Evolutionary conservation across 2,797 vertebrate species (phyloP), one percentile per base, ranked within the genome.

Genomic region (Ataeniobius toweri): DNA sequence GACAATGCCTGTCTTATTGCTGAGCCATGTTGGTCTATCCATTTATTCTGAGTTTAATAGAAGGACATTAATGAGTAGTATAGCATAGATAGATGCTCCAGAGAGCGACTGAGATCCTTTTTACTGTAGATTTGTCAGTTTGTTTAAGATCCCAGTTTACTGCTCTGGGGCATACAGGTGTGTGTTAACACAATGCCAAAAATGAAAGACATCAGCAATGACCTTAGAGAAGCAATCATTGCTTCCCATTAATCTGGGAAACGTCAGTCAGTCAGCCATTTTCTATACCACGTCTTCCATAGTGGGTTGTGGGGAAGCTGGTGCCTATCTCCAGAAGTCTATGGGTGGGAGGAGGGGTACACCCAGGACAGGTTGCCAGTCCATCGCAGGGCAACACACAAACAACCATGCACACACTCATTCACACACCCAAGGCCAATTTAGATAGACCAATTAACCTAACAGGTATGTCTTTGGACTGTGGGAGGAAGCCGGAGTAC

Each of bases 1-100:
- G 69, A 82, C 78, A 85, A 77, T 78, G 79, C 72, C 65, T 68
- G 81, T 71, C 46, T 65, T 56, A 55, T 59, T 76, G 72, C 10
- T 74, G 76, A 69, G 69, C 71, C 83, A 72, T 81, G 80, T 83
- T 74, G 67, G 61, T 56, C 13, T 48, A 61, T 53, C 72, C 68
- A 2, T 73, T 65, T 61, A 48, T 24, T 74, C 28, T 50, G 71
- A 76, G 73, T 31, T 81, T 26, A 78, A 48, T 9, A 8, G 56
- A 26, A 56, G 13, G 53, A 81, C 58, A 36, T 9, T 3, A 61
- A 76, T 22, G 26, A 78, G 59, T 5, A 5, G 73, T 46, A 28
- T 67, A 48, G 63, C 48, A 59, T 65, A 51, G 24, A 70, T 73
- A 67, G 58, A 72, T 80, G 28, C 65, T 80, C 18, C 67, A 73